phyloP scores from a whole-genome alignment of 2,888 invertebrate species.

The Watsonalla cultraria region DNA sequence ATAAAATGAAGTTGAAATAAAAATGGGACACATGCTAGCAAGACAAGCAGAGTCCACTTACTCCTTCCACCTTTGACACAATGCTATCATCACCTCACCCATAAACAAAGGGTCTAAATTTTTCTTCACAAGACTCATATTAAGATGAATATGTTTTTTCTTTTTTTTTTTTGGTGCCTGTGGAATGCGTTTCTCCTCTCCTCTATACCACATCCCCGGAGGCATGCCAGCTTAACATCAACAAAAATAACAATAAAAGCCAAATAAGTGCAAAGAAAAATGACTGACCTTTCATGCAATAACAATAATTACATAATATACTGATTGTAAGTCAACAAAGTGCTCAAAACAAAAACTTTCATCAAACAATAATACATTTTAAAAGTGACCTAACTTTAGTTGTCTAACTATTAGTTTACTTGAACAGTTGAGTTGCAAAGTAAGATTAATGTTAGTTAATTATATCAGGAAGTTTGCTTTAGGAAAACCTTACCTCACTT shows the following conservation, averaged over 20 bases:
- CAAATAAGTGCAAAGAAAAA: constrained; percentile 17
- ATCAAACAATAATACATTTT: background rate
- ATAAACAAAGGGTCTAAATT: constrained; percentile 38
- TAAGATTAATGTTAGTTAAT: constrained; percentile 3
- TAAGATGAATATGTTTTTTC: constrained; percentile 79
- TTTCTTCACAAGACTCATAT: constrained; percentile 56
- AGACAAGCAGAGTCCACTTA: constrained; percentile 28
- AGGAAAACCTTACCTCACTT: background rate
- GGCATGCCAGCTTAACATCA: constrained; percentile 77
- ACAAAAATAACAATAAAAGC: constrained; percentile 42
- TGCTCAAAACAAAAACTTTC: too few relatives aligned
- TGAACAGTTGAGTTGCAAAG: constrained; percentile 26
- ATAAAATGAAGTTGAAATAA: too few relatives aligned
- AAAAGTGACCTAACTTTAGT: background rate
- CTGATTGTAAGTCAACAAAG: background rate
- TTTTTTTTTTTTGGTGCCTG: constrained; percentile 62
- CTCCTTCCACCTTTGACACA: constrained; percentile 29
- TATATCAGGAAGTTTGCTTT: background rate
- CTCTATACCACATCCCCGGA: constrained; percentile 77
- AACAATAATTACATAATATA: background rate
- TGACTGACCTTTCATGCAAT: background rate
- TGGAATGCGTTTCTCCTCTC: constrained; percentile 82
- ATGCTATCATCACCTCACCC: constrained; percentile 18
- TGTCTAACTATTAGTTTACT: constrained; percentile 1
- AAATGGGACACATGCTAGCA: too few relatives aligned